Evolutionary conservation across 2,888 invertebrate species (phyloP).

Genomic region (Drosophila tanythrix): DNA sequence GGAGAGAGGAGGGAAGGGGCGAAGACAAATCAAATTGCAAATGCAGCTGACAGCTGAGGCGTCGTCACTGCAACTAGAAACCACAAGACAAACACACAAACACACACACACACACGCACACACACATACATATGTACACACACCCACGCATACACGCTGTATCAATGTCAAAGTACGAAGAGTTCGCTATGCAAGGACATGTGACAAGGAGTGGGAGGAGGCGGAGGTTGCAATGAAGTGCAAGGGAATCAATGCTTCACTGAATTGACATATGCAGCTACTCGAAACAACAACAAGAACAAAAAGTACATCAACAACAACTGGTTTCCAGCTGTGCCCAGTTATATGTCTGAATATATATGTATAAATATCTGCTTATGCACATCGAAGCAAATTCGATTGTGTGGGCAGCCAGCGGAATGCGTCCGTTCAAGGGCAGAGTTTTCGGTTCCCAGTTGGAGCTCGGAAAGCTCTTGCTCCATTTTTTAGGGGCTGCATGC

Average conservation of each 20-base stretch:
- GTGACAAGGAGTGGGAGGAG: conserved; percentile 19
- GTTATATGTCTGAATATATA: conserved; percentile 23
- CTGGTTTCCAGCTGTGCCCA: conserved; percentile 75
- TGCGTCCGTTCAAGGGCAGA: conserved; percentile 46
- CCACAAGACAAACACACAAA: conserved; percentile 31
- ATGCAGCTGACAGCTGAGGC: conserved; percentile 63
- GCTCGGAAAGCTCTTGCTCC: conserved; percentile 15
- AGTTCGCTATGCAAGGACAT: conserved; percentile 70
- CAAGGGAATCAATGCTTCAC: conserved; percentile 58
- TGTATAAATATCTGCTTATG: background rate
- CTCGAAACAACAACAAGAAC: conserved; percentile 12
- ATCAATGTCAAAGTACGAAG: conserved; percentile 75
- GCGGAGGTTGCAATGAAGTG: conserved; percentile 3
- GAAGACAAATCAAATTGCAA: conserved; percentile 45
- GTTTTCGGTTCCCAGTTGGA: conserved; percentile 10
- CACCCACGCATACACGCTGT: conserved; percentile 34
- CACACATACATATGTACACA: conserved; percentile 10
- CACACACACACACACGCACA: conserved; percentile 16
- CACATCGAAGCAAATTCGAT: background rate
- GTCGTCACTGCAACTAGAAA: conserved; percentile 41
- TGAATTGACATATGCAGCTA: conserved; percentile 65
- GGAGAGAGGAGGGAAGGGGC: too few relatives aligned
- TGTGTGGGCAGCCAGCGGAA: conserved; percentile 44
- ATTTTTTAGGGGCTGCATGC: conserved; percentile 31
- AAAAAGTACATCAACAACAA: conserved; percentile 28